phyloP scores from a whole-genome alignment of 2,797 vertebrate species.

The Myotis findleyi region DNA sequence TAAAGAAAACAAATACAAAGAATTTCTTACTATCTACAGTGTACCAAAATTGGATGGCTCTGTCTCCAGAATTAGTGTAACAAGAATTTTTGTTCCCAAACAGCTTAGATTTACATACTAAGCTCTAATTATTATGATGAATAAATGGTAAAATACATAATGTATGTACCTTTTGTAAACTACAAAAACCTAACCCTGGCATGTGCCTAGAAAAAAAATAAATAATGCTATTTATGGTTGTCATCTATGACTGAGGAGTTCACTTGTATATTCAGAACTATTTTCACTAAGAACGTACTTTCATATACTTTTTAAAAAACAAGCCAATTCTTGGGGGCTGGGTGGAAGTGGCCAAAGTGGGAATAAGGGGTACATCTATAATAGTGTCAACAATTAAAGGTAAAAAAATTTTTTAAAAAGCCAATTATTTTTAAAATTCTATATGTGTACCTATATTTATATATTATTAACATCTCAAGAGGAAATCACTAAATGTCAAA shows the following conservation, averaged over 20 bases:
- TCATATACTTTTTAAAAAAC: neutral
- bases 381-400: neutral
- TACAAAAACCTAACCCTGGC: neutral
- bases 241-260: neutral
- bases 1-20: neutral
- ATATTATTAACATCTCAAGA: conserved; percentile 33
- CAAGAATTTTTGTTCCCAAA: neutral
- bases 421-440: neutral
- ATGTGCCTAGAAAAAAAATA: neutral
- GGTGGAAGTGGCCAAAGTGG: neutral
- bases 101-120: neutral
- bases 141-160: neutral
- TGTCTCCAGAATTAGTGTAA: neutral
- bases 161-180: neutral
- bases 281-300: neutral
- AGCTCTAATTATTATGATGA: conserved; percentile 11
- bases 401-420: neutral
- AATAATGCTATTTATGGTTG: neutral
- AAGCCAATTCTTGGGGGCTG: neutral
- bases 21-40: neutral
- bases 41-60: neutral
- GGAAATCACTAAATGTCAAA: conserved; percentile 5
- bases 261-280: neutral
- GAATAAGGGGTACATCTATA: neutral
- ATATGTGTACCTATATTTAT: neutral